A percentile compares a stretch with the other conserved stretches of the same genome.
These are phyloP conservation scores for Sapayoa aenigma DNA, from an alignment of 2,113 vertebrate species.

Conservation along the genomic window DNA sequence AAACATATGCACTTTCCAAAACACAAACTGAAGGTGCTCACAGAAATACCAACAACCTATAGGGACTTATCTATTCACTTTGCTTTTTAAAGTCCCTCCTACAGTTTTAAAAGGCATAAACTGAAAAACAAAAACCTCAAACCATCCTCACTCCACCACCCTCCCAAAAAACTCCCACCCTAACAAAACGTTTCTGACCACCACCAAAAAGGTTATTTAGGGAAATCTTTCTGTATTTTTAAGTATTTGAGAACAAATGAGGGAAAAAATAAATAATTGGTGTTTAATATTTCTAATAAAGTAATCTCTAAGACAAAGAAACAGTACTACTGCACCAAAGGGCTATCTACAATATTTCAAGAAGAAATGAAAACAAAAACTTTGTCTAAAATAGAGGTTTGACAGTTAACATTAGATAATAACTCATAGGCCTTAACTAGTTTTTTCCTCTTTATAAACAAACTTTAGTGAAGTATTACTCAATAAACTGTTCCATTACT, in stretches of 20 bases:
- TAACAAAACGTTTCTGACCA: neutral
- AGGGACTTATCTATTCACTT: neutral
- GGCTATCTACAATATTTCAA: neutral
- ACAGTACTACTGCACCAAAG: neutral
- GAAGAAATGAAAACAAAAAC: neutral
- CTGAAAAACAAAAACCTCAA: neutral
- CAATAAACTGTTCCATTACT: neutral
- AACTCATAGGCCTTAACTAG: neutral
- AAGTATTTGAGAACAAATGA: neutral
- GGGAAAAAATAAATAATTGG: rapidly evolving
- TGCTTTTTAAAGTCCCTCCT: neutral
- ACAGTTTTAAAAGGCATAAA: neutral
- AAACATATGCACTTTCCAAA: rapidly evolving
- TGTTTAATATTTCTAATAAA: neutral
- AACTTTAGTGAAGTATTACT: neutral
- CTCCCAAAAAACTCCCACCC: neutral
- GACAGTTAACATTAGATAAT: rapidly evolving
- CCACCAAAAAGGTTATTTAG: neutral
- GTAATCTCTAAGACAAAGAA: neutral
- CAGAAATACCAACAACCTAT: neutral
- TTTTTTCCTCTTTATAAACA: neutral
- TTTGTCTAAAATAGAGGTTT: neutral
- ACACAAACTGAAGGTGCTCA: neutral
- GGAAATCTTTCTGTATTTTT: neutral
- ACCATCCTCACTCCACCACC: rapidly evolving